These are phyloP conservation scores for Cryptophagus acutangulus DNA, from an alignment of 2,888 invertebrate species.

Conservation along the genomic window DNA sequence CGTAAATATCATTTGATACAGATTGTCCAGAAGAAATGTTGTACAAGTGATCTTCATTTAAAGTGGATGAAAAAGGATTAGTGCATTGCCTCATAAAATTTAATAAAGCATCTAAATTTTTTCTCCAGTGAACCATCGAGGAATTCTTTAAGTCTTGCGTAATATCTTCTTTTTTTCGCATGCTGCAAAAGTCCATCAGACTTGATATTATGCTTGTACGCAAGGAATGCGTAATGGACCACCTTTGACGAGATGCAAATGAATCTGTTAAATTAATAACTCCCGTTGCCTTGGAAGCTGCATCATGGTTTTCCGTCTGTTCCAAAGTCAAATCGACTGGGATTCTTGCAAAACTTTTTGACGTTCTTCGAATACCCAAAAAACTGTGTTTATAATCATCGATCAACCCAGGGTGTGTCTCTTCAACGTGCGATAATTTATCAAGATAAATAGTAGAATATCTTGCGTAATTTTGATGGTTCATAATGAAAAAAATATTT, in stretches of 20 bases:
- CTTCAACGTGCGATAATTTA: constrained; percentile 16
- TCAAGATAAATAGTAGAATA: constrained; percentile 18
- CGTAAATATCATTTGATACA: background rate
- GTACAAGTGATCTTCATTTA: background rate
- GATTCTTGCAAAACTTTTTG: constrained; percentile 14
- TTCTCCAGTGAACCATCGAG: constrained; percentile 6
- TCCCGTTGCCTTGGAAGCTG: constrained; percentile 17
- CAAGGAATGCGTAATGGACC: constrained; percentile 25
- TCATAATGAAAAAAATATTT: constrained; percentile 10
- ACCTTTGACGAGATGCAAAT: constrained; percentile 28
- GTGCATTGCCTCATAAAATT: constrained; percentile 5
- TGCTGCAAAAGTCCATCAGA: constrained; percentile 8
- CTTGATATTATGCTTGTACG: constrained; percentile 23
- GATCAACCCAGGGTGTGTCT: constrained; percentile 4
- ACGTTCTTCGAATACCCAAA: constrained; percentile 21
- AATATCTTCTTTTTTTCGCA: constrained; percentile 14
- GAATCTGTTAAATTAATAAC: constrained; percentile 18
- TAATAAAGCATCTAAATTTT: constrained; percentile 7
- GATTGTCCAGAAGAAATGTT: constrained; percentile 1
- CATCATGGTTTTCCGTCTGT: constrained; percentile 21
- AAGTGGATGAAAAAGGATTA: constrained; percentile 8
- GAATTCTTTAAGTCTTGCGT: constrained; percentile 17
- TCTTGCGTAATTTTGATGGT: constrained; percentile 21
- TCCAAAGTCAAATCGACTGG: constrained; percentile 20
- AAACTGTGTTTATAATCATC: constrained; percentile 13